phyloP scores from a whole-genome alignment of 2,113 vertebrate genomes.

The Dipodomys spectabilis region DNA sequence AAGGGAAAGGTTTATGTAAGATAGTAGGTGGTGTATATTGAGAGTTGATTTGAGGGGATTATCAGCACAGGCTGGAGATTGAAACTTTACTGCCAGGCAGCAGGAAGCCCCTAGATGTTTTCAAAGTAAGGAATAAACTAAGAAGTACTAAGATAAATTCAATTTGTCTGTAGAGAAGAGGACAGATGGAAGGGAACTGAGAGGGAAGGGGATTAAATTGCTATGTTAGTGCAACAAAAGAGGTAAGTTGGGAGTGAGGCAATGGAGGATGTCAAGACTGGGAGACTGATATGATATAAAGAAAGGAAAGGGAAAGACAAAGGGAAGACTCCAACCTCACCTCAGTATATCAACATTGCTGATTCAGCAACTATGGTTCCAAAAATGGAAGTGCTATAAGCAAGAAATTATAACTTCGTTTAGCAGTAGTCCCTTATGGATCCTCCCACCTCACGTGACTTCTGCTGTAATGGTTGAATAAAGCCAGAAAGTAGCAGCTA shows the following conservation, averaged over 20 bases:
- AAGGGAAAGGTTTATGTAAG: background rate
- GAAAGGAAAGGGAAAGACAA: background rate
- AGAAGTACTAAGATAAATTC: background rate
- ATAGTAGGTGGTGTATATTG: background rate
- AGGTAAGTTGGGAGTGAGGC: background rate
- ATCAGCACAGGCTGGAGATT: background rate
- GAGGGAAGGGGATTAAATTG: background rate
- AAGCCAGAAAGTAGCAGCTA: slow-evolving; percentile 6
- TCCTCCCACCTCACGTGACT: background rate
- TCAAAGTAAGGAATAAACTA: background rate
- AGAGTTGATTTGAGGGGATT: background rate
- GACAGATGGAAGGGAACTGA: background rate
- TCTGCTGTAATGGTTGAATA: background rate
- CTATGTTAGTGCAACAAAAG: background rate
- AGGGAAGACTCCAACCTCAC: background rate
- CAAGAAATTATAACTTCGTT: slow-evolving; percentile 7
- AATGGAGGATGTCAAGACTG: background rate
- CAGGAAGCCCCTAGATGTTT: background rate
- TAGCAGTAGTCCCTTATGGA: background rate
- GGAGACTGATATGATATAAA: background rate
- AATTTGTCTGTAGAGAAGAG: background rate
- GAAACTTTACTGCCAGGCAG: background rate
- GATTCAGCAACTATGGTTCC: background rate
- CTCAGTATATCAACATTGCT: background rate
- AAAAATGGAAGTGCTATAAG: background rate